Evolutionary conservation across 2,888 invertebrate genomes (phyloP).

Genomic region (Amphipyra berbera): DNA sequence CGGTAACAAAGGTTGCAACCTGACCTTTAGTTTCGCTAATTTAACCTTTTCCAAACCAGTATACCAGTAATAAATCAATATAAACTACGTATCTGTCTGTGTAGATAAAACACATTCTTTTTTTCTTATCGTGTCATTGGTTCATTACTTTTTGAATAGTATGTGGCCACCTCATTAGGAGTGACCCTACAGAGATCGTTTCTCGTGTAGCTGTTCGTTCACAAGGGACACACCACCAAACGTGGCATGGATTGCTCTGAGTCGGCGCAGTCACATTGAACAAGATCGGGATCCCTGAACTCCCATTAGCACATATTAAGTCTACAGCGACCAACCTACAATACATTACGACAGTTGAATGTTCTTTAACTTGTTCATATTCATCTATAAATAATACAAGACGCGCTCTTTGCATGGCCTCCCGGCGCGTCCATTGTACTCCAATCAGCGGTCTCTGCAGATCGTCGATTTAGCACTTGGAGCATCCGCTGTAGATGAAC

Average conservation of each 20-base stretch:
- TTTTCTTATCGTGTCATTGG: no score
- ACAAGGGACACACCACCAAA: no score
- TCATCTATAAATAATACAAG: conserved; percentile 59
- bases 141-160: no score
- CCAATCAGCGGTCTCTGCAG: conserved; percentile 72
- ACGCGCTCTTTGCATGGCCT: conserved; percentile 47
- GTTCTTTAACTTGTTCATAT: conserved; percentile 27
- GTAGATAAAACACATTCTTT: conserved; percentile 8
- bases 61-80: not conserved
- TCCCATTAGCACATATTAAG: no score
- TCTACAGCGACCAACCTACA: no score
- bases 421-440: conserved; percentile 70
- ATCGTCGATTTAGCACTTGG: conserved; percentile 75
- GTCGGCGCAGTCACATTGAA: no score
- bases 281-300: no score
- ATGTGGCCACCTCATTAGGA: no score
- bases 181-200: no score
- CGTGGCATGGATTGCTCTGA: no score
- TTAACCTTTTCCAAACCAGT: conserved; percentile 3
- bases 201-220: no score
- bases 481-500: conserved; percentile 70
- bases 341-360: conserved; percentile 28
- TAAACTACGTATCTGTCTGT: conserved; percentile 2
- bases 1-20: conserved; percentile 2
- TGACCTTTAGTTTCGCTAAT: conserved; percentile 5